Conservation (phyloP, 2,113 vertebrate species). For the Gobius niger region DNA sequence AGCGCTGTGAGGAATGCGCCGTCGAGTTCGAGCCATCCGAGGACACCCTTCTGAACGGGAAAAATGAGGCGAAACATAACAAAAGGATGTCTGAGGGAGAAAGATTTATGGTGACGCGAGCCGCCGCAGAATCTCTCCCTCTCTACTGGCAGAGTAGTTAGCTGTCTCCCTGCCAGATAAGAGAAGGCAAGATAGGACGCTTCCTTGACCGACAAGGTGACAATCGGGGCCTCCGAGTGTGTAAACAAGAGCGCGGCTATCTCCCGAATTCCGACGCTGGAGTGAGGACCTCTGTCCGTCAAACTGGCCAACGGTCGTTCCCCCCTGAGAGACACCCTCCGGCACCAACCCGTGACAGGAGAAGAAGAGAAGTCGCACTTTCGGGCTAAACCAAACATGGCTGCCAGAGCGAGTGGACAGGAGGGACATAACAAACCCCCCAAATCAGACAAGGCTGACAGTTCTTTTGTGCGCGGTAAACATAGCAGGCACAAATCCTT, state of each 20-base stretch:
- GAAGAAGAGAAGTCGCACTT: conserved; percentile 34
- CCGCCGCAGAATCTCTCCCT: conserved; percentile 25
- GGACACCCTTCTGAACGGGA: conserved; percentile 2
- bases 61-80: conserved; percentile 25
- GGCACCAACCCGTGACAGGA: conserved; percentile 7
- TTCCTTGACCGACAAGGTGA: conserved; percentile 65
- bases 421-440: conserved; percentile 33
- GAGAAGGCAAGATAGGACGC: conserved; percentile 35
- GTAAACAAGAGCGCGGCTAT: conserved; percentile 56
- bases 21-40: neutral
- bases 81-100: conserved; percentile 21
- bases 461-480: conserved; percentile 40
- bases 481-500: conserved; percentile 33
- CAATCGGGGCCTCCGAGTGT: conserved; percentile 41
- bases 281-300: conserved; percentile 61
- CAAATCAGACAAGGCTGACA: conserved; percentile 36
- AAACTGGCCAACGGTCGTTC: conserved; percentile 15
- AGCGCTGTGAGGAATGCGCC: neutral
- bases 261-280: conserved; percentile 21
- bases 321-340: conserved; percentile 1
- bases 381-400: conserved; percentile 32
- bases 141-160: conserved; percentile 22
- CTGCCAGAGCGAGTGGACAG: conserved; percentile 28
- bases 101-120: conserved; percentile 46
- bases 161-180: conserved; percentile 52